Evolutionary conservation across 1,140 invertebrate genomes (phyloP).

Genomic region (Anastrepha obliqua): DNA sequence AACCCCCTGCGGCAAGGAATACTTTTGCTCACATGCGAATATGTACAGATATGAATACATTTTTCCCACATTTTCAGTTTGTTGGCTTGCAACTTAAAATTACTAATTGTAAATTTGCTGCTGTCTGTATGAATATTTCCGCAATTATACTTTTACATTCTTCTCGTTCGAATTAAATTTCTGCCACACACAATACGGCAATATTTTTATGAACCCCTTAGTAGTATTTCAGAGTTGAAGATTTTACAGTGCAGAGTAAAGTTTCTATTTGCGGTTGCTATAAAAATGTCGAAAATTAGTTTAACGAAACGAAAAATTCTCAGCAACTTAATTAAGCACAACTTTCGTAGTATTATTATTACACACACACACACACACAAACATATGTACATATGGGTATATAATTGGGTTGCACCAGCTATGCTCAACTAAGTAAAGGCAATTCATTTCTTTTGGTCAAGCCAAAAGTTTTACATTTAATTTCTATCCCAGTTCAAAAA

Average conservation of each 20-base stretch:
- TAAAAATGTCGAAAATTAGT: background rate
- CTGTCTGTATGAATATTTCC: background rate
- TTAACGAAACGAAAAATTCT: background rate
- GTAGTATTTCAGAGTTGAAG: background rate
- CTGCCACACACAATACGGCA: background rate
- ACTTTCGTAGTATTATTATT: background rate
- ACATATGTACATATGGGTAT: background rate
- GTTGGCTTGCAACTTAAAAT: background rate
- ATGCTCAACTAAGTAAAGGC: too few species aligned
- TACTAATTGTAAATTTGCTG: background rate
- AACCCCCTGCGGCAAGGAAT: too few species aligned
- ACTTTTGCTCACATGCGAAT: too few species aligned
- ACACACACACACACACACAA: background rate
- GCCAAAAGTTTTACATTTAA: too few species aligned
- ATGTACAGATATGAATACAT: too few species aligned
- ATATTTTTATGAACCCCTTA: background rate
- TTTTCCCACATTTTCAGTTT: background rate
- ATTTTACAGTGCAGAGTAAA: background rate
- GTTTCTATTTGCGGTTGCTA: background rate
- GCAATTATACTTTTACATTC: too few species aligned
- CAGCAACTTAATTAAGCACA: conserved; percentile 6
- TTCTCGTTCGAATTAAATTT: background rate
- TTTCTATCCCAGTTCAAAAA: too few species aligned
- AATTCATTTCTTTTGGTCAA: too few species aligned
- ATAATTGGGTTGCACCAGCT: too few species aligned